Percentiles rank a stretch among this genome's conserved stretches.
Evolutionary conservation across 37 sponge, comb jelly and placozoan species (phyloP).

Genomic region (Cladorhizidae sp.): DNA sequence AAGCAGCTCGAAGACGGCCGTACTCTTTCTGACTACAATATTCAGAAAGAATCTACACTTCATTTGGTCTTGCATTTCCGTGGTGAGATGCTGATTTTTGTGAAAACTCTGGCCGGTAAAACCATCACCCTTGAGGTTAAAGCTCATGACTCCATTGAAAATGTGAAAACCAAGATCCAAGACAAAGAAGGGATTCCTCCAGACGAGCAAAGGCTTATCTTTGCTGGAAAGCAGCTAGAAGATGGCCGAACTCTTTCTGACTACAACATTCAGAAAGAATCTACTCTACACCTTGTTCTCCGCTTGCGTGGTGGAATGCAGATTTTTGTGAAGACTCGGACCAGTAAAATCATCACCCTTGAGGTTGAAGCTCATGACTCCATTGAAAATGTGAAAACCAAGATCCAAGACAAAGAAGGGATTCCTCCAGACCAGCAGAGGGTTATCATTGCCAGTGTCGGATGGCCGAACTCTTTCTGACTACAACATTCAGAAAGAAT

Average conservation of each 20-base stretch:
- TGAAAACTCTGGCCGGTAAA: slow-evolving; percentile 19
- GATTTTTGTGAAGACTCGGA: slow-evolving; percentile 91
- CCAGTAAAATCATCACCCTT: slow-evolving; percentile 92
- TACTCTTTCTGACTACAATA: slow-evolving; percentile 33
- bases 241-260: slow-evolving; percentile 63
- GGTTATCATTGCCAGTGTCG: slow-evolving; percentile 65
- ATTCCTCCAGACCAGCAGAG: slow-evolving; percentile 95
- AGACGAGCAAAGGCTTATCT: slow-evolving; percentile 91
- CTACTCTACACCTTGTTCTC: slow-evolving; percentile 87
- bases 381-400: slow-evolving; percentile 65
- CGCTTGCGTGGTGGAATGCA: slow-evolving; percentile 82
- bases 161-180: slow-evolving; percentile 88
- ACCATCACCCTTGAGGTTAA: not conserved
- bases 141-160: slow-evolving; percentile 84
- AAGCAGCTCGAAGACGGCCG: slow-evolving; percentile 10
- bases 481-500: slow-evolving; percentile 94
- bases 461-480: slow-evolving; percentile 91
- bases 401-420: slow-evolving; percentile 94
- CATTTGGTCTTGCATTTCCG: slow-evolving; percentile 35
- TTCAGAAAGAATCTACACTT: slow-evolving; percentile 75
- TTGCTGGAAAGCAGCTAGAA: slow-evolving; percentile 85
- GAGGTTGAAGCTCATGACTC: slow-evolving; percentile 87
- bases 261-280: slow-evolving; percentile 90
- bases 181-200: slow-evolving; percentile 94
- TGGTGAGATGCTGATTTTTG: slow-evolving; percentile 31